Evolutionary conservation across 2,888 invertebrate species (phyloP).

Genomic region (Orgyia antiqua): DNA sequence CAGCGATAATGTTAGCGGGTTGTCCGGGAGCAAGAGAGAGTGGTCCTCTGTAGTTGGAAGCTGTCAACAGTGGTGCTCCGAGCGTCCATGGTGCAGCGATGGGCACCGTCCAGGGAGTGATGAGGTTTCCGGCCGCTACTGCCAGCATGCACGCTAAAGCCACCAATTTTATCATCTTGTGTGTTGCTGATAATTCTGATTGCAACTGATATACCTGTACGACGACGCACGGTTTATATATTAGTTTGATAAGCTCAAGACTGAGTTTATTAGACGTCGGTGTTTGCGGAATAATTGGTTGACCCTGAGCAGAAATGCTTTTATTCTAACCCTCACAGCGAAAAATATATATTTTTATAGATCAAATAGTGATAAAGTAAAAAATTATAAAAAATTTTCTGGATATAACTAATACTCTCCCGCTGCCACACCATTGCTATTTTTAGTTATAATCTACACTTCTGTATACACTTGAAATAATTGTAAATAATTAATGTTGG

Average conservation of each 20-base stretch:
- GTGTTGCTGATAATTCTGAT: constrained; percentile 29
- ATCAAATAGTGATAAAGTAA: too few species aligned
- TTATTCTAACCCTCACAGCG: too few species aligned
- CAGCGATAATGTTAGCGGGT: constrained; percentile 57
- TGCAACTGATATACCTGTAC: constrained; percentile 50
- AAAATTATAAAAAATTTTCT: too few species aligned
- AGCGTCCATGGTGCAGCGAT: constrained; percentile 21
- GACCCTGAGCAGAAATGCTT: constrained; percentile 2
- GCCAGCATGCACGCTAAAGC: constrained; percentile 81
- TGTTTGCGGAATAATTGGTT: background rate
- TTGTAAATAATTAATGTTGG: too few species aligned
- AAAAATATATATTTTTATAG: too few species aligned
- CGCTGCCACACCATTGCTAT: too few species aligned
- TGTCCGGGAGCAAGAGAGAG: constrained; percentile 63
- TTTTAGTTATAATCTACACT: too few species aligned
- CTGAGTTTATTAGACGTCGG: too few species aligned
- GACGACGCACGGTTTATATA: constrained; percentile 30
- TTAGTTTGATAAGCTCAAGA: background rate
- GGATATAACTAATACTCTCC: too few species aligned
- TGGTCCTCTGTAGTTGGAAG: constrained; percentile 56
- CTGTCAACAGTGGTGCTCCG: constrained; percentile 15
- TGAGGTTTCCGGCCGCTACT: constrained; percentile 29
- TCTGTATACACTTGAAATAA: too few species aligned
- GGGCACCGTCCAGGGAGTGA: background rate
- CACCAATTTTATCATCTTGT: constrained; percentile 74